These are phyloP conservation scores for Plagiodera versicolora DNA, from an alignment of 2,888 invertebrate species.

Conservation along the genomic window DNA sequence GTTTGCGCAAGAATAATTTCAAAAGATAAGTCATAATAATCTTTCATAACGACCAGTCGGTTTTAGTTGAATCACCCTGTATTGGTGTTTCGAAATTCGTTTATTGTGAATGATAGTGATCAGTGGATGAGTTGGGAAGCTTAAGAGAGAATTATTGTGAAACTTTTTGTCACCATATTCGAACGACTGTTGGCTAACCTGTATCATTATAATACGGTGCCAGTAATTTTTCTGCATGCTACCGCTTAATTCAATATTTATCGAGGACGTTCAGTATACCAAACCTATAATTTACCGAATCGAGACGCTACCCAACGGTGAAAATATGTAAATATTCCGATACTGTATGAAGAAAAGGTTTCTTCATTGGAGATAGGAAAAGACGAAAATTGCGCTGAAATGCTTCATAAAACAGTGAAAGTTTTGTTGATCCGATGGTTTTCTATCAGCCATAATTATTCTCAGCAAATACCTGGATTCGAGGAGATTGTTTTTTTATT, in stretches of 20 bases:
- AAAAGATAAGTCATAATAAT: no score
- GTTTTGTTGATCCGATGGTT: no score
- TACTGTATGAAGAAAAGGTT: not conserved
- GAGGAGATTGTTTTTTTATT: no score
- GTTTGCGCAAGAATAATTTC: no score
- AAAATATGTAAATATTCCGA: slow-evolving; percentile 10
- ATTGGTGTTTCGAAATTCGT: no score
- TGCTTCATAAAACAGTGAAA: not conserved
- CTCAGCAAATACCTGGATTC: no score
- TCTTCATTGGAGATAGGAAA: not conserved
- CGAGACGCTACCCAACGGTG: slow-evolving; percentile 2
- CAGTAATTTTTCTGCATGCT: not conserved
- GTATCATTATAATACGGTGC: not conserved
- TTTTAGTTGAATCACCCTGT: no score
- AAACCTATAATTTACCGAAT: slow-evolving; percentile 9
- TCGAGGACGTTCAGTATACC: slow-evolving; percentile 4
- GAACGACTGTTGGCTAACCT: not conserved
- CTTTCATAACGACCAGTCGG: no score
- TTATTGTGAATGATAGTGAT: no score
- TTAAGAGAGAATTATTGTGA: no score
- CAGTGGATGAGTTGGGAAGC: no score
- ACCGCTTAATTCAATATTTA: not conserved
- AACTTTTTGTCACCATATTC: not conserved
- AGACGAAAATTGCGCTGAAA: not conserved
- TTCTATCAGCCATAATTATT: no score